Percentiles rank a stretch among this genome's conserved stretches.
phyloP scores from a whole-genome alignment of 2,888 invertebrate genomes.

The Lycophotia porphyrea region DNA sequence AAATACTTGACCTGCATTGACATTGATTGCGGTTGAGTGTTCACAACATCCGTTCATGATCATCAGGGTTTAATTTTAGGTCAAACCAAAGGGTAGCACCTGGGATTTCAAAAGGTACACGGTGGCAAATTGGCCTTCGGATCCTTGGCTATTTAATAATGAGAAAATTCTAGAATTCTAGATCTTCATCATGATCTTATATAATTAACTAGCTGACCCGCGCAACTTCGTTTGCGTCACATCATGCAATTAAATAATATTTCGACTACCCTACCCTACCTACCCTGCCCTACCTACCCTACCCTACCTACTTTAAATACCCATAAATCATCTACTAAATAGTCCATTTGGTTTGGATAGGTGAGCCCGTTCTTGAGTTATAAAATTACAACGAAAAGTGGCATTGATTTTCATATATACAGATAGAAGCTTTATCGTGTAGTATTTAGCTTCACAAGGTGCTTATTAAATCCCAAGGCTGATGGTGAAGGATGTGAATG shows the following conservation, averaged over 20 bases:
- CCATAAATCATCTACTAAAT: no score
- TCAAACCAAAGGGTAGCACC: conserved; percentile 7
- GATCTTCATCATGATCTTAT: neutral
- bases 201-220: no score
- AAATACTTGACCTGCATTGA: conserved; percentile 48
- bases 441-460: conserved; percentile 40
- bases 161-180: neutral
- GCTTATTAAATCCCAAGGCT: conserved; percentile 52
- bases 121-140: neutral
- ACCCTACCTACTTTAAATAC: no score
- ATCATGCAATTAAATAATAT: no score
- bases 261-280: no score
- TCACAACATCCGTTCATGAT: conserved; percentile 31
- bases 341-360: no score
- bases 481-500: conserved; percentile 57
- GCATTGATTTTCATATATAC: no score
- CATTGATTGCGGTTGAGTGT: conserved; percentile 37
- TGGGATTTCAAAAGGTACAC: neutral
- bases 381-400: no score
- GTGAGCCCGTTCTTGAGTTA: no score
- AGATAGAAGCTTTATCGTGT: conserved; percentile 31
- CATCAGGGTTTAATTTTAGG: conserved; percentile 34
- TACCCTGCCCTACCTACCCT: no score
- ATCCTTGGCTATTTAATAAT: neutral
- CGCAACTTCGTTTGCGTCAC: no score